phyloP scores from a whole-genome alignment of 2,797 vertebrate species.

The Bucorvus abyssinicus region DNA sequence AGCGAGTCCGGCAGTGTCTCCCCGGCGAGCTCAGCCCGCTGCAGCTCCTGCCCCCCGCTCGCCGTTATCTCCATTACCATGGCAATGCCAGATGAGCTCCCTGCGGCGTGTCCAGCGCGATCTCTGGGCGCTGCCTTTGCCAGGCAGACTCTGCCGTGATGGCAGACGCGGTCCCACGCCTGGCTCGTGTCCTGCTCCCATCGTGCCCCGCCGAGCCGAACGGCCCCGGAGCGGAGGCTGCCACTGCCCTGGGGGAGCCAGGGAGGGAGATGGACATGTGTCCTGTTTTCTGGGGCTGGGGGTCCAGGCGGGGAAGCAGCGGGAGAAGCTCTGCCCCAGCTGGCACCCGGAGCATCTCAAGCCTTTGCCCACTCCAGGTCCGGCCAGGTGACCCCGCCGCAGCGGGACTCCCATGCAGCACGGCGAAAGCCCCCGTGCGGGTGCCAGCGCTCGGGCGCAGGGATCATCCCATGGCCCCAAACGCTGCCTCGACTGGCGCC shows the following conservation, averaged over 20 bases:
- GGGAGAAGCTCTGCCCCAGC: not conserved
- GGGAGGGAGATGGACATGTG: accelerated
- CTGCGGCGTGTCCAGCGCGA: not conserved
- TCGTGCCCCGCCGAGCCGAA: accelerated
- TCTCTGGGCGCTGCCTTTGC: not conserved
- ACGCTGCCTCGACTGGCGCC: accelerated
- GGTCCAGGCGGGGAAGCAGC: not conserved
- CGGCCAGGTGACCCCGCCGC: accelerated
- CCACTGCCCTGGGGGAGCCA: accelerated
- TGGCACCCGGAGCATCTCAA: not conserved
- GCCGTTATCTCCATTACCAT: conserved; percentile 37
- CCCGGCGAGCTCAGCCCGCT: not conserved
- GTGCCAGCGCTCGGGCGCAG: accelerated
- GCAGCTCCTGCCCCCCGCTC: not conserved
- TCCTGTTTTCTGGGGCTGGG: accelerated
- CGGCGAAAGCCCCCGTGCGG: not conserved
- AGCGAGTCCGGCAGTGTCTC: not conserved
- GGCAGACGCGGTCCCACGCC: not conserved
- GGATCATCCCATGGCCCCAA: not conserved
- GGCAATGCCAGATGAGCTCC: conserved; percentile 42
- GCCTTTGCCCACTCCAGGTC: accelerated
- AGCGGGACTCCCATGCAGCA: no score
- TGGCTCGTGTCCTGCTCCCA: accelerated
- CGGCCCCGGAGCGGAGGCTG: accelerated
- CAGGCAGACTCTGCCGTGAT: accelerated